These are phyloP conservation scores for Saccostrea echinata DNA, from an alignment of 1,140 invertebrate genomes.

Conservation along the genomic window DNA sequence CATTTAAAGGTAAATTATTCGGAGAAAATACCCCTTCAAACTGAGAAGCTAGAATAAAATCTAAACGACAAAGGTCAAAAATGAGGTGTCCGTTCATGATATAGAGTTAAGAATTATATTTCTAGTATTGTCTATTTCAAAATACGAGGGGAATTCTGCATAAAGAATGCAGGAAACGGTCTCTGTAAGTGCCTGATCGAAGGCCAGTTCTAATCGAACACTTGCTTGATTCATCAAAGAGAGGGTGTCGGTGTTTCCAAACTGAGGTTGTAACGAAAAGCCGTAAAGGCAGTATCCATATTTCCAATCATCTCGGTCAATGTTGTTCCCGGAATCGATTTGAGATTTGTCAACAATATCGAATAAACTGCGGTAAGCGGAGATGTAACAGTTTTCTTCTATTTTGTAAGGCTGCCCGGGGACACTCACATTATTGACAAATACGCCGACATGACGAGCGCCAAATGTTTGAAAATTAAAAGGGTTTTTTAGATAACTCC, in stretches of 20 bases:
- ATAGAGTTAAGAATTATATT: not conserved
- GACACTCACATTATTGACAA: constrained; percentile 13
- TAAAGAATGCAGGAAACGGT: not conserved
- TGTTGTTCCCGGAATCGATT: constrained; percentile 36
- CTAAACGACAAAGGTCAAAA: not conserved
- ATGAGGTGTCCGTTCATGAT: constrained; percentile 7
- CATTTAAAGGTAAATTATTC: not conserved
- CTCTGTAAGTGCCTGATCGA: not conserved
- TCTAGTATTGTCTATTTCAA: not conserved
- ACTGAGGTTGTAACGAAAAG: constrained; percentile 31
- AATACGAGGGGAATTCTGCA: not conserved
- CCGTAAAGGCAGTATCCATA: constrained; percentile 33
- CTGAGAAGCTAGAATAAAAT: not conserved
- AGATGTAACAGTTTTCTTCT: not conserved
- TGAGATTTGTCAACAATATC: constrained; percentile 28
- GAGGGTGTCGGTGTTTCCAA: too few species aligned
- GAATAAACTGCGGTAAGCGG: constrained; percentile 40
- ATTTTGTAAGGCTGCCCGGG: not conserved
- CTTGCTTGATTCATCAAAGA: not conserved
- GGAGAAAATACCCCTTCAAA: constrained; percentile 37
- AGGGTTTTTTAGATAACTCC: constrained; percentile 37
- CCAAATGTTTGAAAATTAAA: constrained; percentile 38
- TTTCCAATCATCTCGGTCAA: constrained; percentile 26
- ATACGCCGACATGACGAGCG: not conserved
- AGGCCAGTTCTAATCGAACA: constrained; percentile 32